A percentile compares a stretch with the other conserved stretches of the same genome.
phyloP scores from a whole-genome alignment of 2,797 vertebrate genomes.

The Hoplostethus mediterraneus region DNA sequence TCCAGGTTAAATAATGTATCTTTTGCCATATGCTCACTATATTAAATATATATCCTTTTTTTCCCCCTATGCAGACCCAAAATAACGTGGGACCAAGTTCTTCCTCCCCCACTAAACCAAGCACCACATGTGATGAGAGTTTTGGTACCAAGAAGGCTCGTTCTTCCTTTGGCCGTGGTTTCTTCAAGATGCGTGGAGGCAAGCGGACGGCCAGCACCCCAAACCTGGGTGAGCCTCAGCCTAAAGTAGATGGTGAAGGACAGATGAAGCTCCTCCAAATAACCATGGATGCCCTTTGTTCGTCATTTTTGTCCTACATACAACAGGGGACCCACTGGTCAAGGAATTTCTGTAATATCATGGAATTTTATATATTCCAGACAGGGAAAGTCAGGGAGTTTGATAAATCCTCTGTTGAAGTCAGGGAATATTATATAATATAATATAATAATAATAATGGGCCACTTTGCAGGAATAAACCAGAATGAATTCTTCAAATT shows the following conservation, averaged over 20 bases:
- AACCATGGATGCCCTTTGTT: background rate
- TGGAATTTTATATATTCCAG: too few relatives aligned
- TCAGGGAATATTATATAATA: too few relatives aligned
- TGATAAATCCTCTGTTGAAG: too few relatives aligned
- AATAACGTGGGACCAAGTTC: constrained; percentile 67
- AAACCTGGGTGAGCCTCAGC: constrained; percentile 86
- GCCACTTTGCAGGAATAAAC: too few relatives aligned
- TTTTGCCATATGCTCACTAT: background rate
- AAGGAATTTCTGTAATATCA: too few relatives aligned
- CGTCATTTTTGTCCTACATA: background rate
- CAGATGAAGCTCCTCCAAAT: background rate
- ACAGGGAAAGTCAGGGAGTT: too few relatives aligned
- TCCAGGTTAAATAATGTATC: background rate
- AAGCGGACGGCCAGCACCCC: constrained; percentile 90
- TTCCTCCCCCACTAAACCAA: constrained; percentile 73
- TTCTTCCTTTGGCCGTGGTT: constrained; percentile 94
- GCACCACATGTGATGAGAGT: constrained; percentile 69
- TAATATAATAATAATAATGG: too few relatives aligned
- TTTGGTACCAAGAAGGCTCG: constrained; percentile 93
- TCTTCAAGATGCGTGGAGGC: constrained; percentile 93
- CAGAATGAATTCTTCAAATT: too few relatives aligned
- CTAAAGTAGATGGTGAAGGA: background rate
- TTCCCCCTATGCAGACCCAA: constrained; percentile 72
- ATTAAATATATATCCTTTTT: background rate
- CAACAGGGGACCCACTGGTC: too few relatives aligned